Evolutionary conservation across 2,113 vertebrate species (phyloP).

Genomic region (Rhinopomastus cyanomelas): DNA sequence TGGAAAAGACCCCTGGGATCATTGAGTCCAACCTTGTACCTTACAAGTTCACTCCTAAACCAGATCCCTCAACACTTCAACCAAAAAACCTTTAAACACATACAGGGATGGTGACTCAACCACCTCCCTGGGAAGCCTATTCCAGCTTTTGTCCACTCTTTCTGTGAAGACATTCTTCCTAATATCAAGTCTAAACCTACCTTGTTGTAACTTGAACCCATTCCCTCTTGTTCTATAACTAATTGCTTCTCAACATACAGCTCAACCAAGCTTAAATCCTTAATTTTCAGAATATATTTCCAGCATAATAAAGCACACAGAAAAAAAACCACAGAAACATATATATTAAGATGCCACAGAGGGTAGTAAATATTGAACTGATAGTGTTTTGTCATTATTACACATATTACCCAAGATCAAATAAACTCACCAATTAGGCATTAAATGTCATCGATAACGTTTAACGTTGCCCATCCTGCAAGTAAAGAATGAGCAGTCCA

Average conservation of each 20-base stretch:
- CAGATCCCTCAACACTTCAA: no score
- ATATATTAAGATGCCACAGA: background rate
- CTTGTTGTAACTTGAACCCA: no score
- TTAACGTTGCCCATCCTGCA: background rate
- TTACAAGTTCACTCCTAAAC: no score
- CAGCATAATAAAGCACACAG: background rate
- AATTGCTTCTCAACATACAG: background rate
- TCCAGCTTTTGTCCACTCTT: no score
- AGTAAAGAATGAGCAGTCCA: background rate
- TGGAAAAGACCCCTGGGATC: no score
- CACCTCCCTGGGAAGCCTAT: no score
- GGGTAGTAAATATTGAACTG: background rate
- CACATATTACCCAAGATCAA: background rate
- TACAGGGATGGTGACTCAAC: no score
- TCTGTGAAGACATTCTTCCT: no score
- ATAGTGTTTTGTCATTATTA: background rate
- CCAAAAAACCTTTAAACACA: no score
- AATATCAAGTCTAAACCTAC: no score
- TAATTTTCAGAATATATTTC: background rate
- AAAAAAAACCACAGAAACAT: accelerated
- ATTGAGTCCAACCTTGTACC: no score
- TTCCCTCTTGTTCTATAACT: no score
- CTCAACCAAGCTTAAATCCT: background rate
- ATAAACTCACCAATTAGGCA: background rate
- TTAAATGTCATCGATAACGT: background rate